phyloP scores from a whole-genome alignment of 2,113 vertebrate species.

The Rhinopomastus cyanomelas region DNA sequence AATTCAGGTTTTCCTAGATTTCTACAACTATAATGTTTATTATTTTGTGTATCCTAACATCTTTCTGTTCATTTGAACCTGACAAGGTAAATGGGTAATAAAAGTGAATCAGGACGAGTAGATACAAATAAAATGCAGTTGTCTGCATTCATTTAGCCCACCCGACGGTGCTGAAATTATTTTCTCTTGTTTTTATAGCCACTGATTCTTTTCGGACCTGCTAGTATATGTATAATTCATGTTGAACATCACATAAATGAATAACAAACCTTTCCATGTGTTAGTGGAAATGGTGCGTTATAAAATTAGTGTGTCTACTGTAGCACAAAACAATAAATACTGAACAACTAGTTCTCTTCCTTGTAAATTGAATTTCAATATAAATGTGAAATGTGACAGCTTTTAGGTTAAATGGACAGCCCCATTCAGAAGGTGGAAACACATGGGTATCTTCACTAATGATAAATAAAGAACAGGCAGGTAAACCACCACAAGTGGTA shows the following conservation, averaged over 20 bases:
- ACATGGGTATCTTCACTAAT: neutral
- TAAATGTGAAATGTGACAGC: neutral
- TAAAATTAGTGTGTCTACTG: neutral
- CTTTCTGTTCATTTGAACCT: neutral
- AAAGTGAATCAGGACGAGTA: neutral
- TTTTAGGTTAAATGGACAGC: neutral
- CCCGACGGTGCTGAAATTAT: neutral
- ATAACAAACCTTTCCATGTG: neutral
- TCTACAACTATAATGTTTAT: neutral
- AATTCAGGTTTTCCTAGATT: neutral
- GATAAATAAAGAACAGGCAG: neutral
- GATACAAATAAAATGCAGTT: neutral
- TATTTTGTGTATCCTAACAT: neutral
- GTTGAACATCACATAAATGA: neutral
- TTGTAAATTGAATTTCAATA: neutral
- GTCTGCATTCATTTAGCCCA: neutral
- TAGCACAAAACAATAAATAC: neutral
- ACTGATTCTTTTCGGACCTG: neutral
- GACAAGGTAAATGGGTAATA: slow-evolving; percentile 21
- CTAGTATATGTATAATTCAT: neutral
- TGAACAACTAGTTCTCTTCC: neutral
- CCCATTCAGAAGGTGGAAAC: neutral
- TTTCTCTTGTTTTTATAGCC: neutral
- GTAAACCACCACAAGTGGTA: neutral
- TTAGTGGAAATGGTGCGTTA: neutral